Evolutionary conservation across 2,888 invertebrate species (phyloP), one percentile per base, ranked within the genome.

Genomic region (Amiota minor): DNA sequence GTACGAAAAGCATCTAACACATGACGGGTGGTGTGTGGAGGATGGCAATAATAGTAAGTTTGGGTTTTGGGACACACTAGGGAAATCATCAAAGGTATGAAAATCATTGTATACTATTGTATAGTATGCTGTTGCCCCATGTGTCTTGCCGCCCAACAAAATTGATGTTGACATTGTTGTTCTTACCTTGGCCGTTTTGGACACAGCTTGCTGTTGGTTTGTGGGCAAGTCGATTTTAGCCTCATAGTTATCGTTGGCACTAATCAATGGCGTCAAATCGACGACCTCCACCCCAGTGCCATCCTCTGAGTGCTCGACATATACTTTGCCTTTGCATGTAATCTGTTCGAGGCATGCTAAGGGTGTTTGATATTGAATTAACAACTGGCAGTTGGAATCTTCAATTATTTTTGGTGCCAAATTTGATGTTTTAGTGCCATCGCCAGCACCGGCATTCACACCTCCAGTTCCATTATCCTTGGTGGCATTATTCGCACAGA

Each of bases 221-320:
- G 80, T 76, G 55, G 85, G 80, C 76, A 86, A 78, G 73, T 86
- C 86, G 72, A 90, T 81, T 72, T 75, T 77, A 14, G 90, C 90
- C 78, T 88, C 86, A 76, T 90, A 90, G 84, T 90, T 90, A 75
- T 84, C 83, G 71, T 78, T 82, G 74, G 85, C 82, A 80, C 88
- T 89, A 81, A 89, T 89, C 80, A 90, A 78, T 20, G 90, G 88
- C 73, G 89, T 88, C 78, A 90, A 84, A 84, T 89, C 89, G 77
- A 89, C 80, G 76, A 83, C 72, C 71, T 84, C 80, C 72, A 80
- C 83, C 20, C 81, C 81, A 67, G 81, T 79, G 18, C 81, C 81
- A 70, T 85, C 84, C 55, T 78, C 77, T 10, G 85, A 79, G 74
- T 85, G 78, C 59, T 86, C 83, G 71, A 82, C 84, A 72, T 83